Evolutionary conservation across 2,113 vertebrate species (phyloP).

Genomic region (Balaenoptera acutorostrata): DNA sequence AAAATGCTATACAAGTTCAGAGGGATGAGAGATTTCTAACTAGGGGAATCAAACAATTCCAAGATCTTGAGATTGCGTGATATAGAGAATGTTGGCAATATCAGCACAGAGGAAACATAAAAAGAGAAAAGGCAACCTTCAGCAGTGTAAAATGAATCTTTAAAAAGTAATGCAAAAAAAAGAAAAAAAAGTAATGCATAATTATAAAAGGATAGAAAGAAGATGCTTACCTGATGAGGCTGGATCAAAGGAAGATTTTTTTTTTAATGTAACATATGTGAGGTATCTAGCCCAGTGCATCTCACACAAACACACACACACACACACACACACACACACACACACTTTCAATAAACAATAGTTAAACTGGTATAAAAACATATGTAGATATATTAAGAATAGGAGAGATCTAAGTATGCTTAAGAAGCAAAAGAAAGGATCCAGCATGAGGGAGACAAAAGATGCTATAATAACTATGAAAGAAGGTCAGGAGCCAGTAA

Average conservation of each 20-base stretch:
- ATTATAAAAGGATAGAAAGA: neutral
- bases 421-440: conserved; percentile 6
- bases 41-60: neutral
- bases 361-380: neutral
- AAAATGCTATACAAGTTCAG: neutral
- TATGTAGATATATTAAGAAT: neutral
- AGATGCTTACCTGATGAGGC: neutral
- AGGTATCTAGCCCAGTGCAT: neutral
- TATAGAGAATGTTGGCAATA: neutral
- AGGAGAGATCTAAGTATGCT: neutral
- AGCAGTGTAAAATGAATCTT: neutral
- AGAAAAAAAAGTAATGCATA: neutral
- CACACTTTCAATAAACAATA: neutral
- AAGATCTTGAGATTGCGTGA: neutral
- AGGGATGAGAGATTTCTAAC: conserved; percentile 18
- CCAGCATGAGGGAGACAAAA: neutral
- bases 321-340: neutral
- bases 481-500: neutral
- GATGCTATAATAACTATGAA: neutral
- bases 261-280: neutral
- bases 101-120: conserved; percentile 2
- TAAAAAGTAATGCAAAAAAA: neutral
- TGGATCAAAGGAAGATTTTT: neutral
- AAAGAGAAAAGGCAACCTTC: neutral
- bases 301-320: neutral